Evolutionary conservation across 2,888 invertebrate species (phyloP).

Genomic region (Timema cristinae): DNA sequence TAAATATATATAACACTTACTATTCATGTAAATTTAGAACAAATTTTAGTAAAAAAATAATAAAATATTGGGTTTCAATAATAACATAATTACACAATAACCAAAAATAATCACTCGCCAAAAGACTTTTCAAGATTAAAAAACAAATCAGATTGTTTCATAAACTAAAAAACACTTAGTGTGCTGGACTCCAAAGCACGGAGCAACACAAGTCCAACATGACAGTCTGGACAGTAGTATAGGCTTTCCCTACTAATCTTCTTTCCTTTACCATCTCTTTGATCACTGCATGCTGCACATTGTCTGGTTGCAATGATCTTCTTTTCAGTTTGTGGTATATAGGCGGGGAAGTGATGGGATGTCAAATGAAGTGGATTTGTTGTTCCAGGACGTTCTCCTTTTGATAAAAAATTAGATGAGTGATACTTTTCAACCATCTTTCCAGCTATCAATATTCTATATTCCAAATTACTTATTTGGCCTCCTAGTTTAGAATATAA

Average conservation of each 20-base stretch:
- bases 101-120: too few species aligned
- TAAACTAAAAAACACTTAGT: too few species aligned
- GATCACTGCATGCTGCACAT: neutral
- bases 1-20: too few species aligned
- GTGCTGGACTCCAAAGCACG: neutral
- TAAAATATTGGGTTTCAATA: too few species aligned
- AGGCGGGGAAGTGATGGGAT: neutral
- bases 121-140: too few species aligned
- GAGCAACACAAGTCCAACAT: slow-evolving; percentile 1
- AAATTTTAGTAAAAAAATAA: too few species aligned
- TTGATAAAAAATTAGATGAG: neutral
- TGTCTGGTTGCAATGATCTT: neutral
- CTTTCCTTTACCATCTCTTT: slow-evolving; percentile 1
- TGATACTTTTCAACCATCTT: neutral
- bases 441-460: neutral
- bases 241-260: neutral
- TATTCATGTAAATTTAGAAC: too few species aligned
- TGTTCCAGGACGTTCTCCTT: neutral
- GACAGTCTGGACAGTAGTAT: neutral
- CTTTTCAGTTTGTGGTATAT: neutral
- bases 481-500: neutral
- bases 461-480: neutral
- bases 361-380: neutral
- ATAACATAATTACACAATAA: too few species aligned
- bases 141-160: too few species aligned